Evolutionary conservation across 2,797 vertebrate genomes (phyloP).

Genomic region (Diglossa cyanea): DNA sequence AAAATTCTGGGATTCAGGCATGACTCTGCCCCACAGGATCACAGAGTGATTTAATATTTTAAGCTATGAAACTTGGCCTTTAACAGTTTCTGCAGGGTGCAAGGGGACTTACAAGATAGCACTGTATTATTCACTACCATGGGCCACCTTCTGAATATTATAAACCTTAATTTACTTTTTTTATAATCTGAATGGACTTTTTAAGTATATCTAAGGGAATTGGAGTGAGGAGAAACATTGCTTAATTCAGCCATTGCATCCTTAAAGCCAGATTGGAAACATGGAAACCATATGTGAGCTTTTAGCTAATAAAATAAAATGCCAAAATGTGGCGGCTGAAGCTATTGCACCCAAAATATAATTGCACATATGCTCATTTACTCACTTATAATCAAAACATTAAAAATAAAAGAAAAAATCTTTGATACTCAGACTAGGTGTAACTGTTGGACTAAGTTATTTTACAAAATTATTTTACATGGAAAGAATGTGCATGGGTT

Average conservation of each 20-base stretch:
- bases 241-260: conserved; percentile 71
- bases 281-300: conserved; percentile 83
- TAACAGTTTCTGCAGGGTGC: conserved; percentile 52
- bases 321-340: conserved; percentile 76
- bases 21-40: conserved; percentile 45
- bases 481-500: conserved; percentile 71
- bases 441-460: conserved; percentile 72
- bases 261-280: conserved; percentile 77
- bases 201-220: conserved; percentile 65
- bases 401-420: conserved; percentile 56
- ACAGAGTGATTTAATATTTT: conserved; percentile 48
- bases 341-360: conserved; percentile 77
- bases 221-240: conserved; percentile 65
- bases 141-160: conserved; percentile 63
- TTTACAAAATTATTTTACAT: conserved; percentile 73
- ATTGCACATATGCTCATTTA: conserved; percentile 81
- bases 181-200: conserved; percentile 66
- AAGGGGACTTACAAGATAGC: conserved; percentile 54
- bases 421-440: conserved; percentile 75
- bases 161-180: conserved; percentile 67
- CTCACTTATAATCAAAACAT: conserved; percentile 79
- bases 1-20: conserved; percentile 2
- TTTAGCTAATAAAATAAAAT: conserved; percentile 79
- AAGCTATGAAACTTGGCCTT: conserved; percentile 47
- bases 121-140: conserved; percentile 50